These are phyloP conservation scores for Hemicentrotus pulcherrimus DNA, from an alignment of 35 echinoderm and acorn worm species.

Conservation along the genomic window DNA sequence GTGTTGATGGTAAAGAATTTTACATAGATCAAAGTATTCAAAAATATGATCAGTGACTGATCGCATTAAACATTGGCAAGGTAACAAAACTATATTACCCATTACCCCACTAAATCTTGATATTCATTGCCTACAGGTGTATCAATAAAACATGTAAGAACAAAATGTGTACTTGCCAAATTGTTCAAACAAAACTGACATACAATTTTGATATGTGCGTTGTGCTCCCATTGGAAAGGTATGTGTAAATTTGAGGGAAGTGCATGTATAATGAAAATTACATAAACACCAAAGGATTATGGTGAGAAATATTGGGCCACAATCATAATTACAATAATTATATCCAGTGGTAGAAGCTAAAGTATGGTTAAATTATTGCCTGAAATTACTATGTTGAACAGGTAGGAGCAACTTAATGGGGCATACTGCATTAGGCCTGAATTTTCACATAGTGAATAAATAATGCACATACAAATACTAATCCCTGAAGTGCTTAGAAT, in stretches of 20 bases:
- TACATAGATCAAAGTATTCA: background rate
- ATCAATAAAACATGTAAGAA: no score
- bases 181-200: background rate
- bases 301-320: no score
- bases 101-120: background rate
- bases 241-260: no score
- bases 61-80: background rate
- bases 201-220: background rate
- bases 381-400: no score
- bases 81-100: background rate
- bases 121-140: background rate
- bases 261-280: no score
- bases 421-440: no score
- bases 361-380: no score
- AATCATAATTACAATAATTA: no score
- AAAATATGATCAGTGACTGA: background rate
- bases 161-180: background rate
- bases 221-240: background rate
- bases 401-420: no score
- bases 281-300: no score
- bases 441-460: background rate
- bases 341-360: no score
- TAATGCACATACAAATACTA: background rate
- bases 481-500: background rate
- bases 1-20: background rate